Conservation (phyloP, 1,140 invertebrate genomes). For the Proales similis region DNA sequence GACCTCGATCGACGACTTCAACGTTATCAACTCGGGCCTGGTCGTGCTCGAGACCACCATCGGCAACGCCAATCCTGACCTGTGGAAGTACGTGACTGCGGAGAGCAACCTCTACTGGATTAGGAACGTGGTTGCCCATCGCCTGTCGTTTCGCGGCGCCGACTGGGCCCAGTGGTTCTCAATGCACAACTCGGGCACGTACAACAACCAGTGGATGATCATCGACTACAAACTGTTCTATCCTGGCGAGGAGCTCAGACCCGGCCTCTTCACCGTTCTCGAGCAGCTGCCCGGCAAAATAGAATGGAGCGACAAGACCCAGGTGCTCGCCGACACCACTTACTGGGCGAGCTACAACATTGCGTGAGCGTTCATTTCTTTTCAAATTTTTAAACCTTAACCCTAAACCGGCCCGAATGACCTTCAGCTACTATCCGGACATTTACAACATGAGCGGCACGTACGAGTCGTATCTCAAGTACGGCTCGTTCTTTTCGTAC, state of each 20-base stretch:
- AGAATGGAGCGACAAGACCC: slow-evolving; percentile 61
- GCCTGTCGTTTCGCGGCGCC: slow-evolving; percentile 63
- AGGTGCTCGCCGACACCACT: slow-evolving; percentile 59
- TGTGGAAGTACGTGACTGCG: slow-evolving; percentile 60
- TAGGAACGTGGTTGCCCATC: slow-evolving; percentile 74
- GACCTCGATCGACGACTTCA: slow-evolving; percentile 76
- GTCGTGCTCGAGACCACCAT: slow-evolving; percentile 65
- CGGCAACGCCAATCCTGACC: slow-evolving; percentile 61
- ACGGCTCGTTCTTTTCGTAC: slow-evolving; percentile 67
- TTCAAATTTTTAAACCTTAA: background rate
- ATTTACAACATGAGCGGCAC: slow-evolving; percentile 58
- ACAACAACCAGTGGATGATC: slow-evolving; percentile 80
- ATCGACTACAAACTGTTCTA: slow-evolving; percentile 65
- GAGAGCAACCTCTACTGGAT: slow-evolving; percentile 65
- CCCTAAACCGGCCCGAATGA: background rate
- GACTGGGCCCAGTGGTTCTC: slow-evolving; percentile 63
- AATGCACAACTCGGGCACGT: slow-evolving; percentile 68
- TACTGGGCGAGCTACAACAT: slow-evolving; percentile 74
- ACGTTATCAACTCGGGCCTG: slow-evolving; percentile 39
- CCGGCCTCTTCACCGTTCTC: slow-evolving; percentile 64
- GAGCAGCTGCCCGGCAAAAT: slow-evolving; percentile 68
- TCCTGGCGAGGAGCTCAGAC: slow-evolving; percentile 53
- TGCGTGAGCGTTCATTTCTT: slow-evolving; percentile 54
- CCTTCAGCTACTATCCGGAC: slow-evolving; percentile 58
- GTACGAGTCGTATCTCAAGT: slow-evolving; percentile 48